Evolutionary conservation across 1,140 invertebrate genomes (phyloP), one percentile per base, ranked within the genome.

Genomic region (Halyomorpha halys): DNA sequence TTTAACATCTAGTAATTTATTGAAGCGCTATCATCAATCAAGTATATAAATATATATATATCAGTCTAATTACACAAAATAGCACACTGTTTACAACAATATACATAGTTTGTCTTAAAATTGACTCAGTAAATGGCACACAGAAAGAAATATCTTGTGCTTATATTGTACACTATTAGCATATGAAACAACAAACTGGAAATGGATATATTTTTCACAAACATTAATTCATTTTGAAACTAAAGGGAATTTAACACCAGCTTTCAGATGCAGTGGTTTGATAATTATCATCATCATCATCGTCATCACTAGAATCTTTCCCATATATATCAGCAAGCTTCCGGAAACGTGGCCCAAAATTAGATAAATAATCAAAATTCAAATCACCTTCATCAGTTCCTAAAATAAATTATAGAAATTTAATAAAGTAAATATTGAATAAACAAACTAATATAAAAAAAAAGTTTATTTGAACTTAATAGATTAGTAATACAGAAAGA

Each of bases 281-380:
- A 15, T 83, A 83, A 56, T 82, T 81, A 68, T 83, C 82, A 66
- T 82, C 82, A 53, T 85, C 83, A 62, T 83, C 79, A 56, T 88
- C 86, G 70, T 93, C 90, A 70, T 93, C 90, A 70, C 86, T 89
- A 16, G 90, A 87, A 67, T 90, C 87, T 71, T 92, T 89, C 16
- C 91, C 92, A 75, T 98, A 98, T 92, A 98, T 97, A 72, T 97
- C 91, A 11, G 95, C 94, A 62, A 98, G 78, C 73, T 97, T 97
- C 68, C 92, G 85, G 82, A 98, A 98, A 64, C 94, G 82, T 44
- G 94, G 94, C 39, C 95, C 95, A 77, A 97, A 98, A 72, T 91
- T 91, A 30, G 94, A 94, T 68, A 98, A 78, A 77, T 97, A 96
- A 75, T 97, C 94, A 77, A 97, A 98, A 73, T 98, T 94, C 68